These are phyloP conservation scores for Ooceraea biroi DNA, from an alignment of 1,140 invertebrate genomes.

Conservation along the genomic window DNA sequence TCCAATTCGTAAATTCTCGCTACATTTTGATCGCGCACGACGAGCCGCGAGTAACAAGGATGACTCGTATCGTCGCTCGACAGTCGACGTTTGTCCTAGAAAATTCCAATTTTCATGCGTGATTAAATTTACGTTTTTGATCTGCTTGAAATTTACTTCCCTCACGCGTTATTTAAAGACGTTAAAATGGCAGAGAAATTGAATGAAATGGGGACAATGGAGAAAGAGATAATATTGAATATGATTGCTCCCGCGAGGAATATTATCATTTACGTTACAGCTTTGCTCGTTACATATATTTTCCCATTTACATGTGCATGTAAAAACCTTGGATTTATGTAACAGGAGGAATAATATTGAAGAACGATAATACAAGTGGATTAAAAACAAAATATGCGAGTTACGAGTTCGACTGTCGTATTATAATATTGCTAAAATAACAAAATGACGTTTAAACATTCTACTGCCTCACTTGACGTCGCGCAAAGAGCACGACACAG, in stretches of 20 bases:
- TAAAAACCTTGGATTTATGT: too few relatives aligned
- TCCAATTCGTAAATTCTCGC: constrained; percentile 87
- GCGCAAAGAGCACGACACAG: neutral
- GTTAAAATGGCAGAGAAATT: neutral
- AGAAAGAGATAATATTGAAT: neutral
- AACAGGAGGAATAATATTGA: too few relatives aligned
- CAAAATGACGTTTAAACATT: neutral
- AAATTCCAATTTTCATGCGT: constrained; percentile 46
- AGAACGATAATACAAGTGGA: too few relatives aligned
- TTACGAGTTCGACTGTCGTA: too few relatives aligned
- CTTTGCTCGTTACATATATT: neutral
- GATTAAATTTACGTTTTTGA: constrained; percentile 1
- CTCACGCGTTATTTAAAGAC: neutral
- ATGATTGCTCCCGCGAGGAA: neutral
- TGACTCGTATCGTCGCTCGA: constrained; percentile 61
- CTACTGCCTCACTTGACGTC: neutral
- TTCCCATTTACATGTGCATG: neutral
- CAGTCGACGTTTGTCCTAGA: constrained; percentile 45
- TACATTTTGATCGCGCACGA: constrained; percentile 85
- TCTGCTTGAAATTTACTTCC: neutral
- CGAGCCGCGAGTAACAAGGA: constrained; percentile 82
- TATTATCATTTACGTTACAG: neutral
- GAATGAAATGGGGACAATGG: neutral
- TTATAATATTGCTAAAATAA: too few relatives aligned
- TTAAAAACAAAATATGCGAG: too few relatives aligned